Evolutionary conservation across 1,140 invertebrate species (phyloP).

Genomic region (Rhopalosiphum padi): DNA sequence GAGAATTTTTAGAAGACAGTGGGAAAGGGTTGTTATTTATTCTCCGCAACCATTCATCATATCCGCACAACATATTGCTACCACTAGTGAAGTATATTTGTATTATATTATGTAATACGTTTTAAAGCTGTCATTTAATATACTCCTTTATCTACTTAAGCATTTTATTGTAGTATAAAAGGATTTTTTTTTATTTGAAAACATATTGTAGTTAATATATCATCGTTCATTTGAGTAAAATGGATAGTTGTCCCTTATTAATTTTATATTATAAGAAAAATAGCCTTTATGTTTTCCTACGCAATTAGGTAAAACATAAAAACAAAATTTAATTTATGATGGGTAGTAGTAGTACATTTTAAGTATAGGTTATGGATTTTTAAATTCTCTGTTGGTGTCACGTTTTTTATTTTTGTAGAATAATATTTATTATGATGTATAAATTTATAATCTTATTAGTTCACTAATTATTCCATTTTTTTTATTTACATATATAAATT

Average conservation of each 20-base stretch:
- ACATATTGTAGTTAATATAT: neutral
- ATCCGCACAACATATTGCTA: neutral
- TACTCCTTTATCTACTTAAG: neutral
- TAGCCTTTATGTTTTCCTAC: neutral
- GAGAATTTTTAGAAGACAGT: neutral
- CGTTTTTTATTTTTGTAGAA: neutral
- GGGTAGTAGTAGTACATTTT: neutral
- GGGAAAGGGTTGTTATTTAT: neutral
- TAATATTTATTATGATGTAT: neutral
- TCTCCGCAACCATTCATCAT: neutral
- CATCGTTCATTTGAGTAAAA: neutral
- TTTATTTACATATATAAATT: neutral
- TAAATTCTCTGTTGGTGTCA: neutral
- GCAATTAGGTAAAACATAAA: neutral
- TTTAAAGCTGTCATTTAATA: neutral
- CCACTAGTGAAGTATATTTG: neutral
- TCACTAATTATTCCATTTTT: neutral
- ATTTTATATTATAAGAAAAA: neutral
- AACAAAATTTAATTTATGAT: neutral
- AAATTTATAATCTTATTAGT: neutral
- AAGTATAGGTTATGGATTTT: neutral
- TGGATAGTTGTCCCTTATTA: neutral
- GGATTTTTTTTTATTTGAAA: neutral
- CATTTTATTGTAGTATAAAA: neutral
- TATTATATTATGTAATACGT: neutral